A percentile compares a stretch with the other conserved stretches of the same genome.
Conservation (phyloP, 2,113 vertebrate species). For the Leptocoma aspasia region DNA sequence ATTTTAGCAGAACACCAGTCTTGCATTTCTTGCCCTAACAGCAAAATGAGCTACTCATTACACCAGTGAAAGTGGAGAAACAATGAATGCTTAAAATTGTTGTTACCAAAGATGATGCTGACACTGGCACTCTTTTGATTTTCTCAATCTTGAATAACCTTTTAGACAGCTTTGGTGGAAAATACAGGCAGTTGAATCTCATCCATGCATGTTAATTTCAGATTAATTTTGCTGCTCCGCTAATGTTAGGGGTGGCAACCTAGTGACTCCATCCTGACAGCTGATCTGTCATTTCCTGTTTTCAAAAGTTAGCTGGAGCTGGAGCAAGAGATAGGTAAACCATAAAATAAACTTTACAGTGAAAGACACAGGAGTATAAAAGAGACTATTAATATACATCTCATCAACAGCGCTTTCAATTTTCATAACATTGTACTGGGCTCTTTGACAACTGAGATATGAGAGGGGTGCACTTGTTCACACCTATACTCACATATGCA, state of each 20-base stretch:
- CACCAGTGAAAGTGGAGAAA: neutral
- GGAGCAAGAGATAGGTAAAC: neutral
- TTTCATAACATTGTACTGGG: neutral
- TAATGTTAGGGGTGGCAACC: neutral
- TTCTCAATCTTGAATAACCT: neutral
- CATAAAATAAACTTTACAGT: neutral
- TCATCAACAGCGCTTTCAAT: neutral
- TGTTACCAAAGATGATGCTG: neutral
- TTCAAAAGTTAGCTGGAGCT: neutral
- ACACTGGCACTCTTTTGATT: neutral
- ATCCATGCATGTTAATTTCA: neutral
- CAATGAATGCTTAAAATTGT: neutral
- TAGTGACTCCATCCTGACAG: neutral
- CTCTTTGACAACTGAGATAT: neutral
- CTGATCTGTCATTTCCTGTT: neutral
- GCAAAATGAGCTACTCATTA: neutral
- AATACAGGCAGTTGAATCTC: neutral
- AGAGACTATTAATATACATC: neutral
- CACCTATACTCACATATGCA: neutral
- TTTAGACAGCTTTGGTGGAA: neutral
- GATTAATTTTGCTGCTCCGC: neutral
- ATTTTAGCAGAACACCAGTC: neutral
- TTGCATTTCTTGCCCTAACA: neutral
- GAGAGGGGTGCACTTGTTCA: neutral
- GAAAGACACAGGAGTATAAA: neutral